These are phyloP conservation scores for Tetrao urogallus DNA, from an alignment of 2,113 vertebrate genomes.

Conservation along the genomic window DNA sequence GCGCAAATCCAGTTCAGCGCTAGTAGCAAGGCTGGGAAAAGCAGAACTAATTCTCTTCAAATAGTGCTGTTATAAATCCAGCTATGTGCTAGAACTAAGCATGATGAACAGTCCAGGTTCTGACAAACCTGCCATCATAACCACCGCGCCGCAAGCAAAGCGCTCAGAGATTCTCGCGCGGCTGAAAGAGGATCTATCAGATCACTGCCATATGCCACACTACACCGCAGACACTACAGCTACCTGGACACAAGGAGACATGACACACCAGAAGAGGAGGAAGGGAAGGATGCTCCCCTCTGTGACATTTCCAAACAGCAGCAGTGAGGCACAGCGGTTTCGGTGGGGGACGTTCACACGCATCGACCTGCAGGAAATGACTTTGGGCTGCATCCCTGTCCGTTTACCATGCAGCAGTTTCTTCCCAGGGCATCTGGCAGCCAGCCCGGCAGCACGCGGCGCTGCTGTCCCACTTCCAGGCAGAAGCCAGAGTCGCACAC, in stretches of 20 bases:
- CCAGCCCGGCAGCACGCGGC: background rate
- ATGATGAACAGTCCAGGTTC: background rate
- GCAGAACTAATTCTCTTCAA: background rate
- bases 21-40: background rate
- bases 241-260: background rate
- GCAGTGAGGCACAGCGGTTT: fast-evolving
- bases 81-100: background rate
- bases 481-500: background rate
- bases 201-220: fast-evolving
- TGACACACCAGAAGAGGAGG: fast-evolving
- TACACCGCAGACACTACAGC: background rate
- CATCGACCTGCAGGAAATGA: background rate
- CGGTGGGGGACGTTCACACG: fast-evolving
- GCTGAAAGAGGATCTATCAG: background rate
- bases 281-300: background rate
- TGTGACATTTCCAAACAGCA: fast-evolving
- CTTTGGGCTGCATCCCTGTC: background rate
- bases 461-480: background rate
- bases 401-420: background rate
- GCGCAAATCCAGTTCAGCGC: background rate
- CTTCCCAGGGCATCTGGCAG: background rate
- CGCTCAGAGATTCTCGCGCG: background rate
- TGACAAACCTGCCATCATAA: background rate
- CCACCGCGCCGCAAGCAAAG: background rate
- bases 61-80: background rate